These are phyloP conservation scores for Huso huso DNA, from an alignment of 2,797 vertebrate species.

Conservation along the genomic window DNA sequence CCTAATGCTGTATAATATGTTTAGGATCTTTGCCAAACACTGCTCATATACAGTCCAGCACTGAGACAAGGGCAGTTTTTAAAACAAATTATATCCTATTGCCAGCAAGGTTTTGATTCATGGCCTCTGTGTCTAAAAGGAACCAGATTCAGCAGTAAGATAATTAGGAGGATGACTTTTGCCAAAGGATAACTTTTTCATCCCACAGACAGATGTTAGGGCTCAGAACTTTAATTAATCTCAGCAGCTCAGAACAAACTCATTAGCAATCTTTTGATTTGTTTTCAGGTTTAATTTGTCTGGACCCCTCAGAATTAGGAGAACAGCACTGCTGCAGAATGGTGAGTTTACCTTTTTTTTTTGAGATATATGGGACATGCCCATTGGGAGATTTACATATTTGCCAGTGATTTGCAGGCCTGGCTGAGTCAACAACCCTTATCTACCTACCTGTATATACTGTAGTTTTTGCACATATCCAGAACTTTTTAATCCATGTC, in stretches of 20 bases:
- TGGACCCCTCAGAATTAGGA: neutral
- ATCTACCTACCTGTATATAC: too few species aligned
- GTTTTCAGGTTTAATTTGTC: conserved; percentile 13
- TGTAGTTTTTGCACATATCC: too few species aligned
- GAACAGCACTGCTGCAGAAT: neutral
- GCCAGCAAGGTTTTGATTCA: conserved; percentile 18
- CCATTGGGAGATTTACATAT: too few species aligned
- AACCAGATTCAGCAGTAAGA: conserved; percentile 19
- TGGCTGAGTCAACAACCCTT: too few species aligned
- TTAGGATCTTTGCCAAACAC: conserved; percentile 7
- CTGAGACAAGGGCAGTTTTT: conserved; percentile 9
- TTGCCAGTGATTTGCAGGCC: too few species aligned
- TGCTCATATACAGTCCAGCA: too few species aligned
- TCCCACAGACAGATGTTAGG: conserved; percentile 19
- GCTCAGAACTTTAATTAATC: conserved; percentile 16
- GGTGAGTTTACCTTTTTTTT: neutral
- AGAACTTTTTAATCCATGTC: too few species aligned
- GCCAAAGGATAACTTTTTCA: conserved; percentile 20
- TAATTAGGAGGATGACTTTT: conserved; percentile 21
- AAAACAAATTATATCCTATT: conserved; percentile 17
- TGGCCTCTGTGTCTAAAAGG: conserved; percentile 18
- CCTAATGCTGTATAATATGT: too few species aligned
- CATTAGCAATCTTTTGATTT: conserved; percentile 6
- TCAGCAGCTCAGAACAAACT: conserved; percentile 15
- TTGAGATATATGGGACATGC: too few species aligned